These are phyloP conservation scores for Centropus bengalensis DNA, from an alignment of 2,113 vertebrate species.

Conservation along the genomic window DNA sequence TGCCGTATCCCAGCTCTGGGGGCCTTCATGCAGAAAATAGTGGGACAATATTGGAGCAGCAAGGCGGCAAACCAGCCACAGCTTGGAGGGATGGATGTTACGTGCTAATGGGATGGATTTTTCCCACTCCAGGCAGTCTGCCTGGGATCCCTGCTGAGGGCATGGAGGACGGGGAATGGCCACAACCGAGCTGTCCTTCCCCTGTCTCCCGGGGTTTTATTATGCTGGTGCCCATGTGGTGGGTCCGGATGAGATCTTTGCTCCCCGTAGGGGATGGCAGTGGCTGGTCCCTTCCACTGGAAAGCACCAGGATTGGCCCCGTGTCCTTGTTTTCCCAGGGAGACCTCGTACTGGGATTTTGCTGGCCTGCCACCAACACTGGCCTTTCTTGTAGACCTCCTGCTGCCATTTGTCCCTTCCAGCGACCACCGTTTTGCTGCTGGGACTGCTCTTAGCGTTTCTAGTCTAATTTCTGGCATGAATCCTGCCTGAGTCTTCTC, in stretches of 20 bases:
- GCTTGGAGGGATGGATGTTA: neutral
- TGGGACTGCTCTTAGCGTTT: rapidly evolving
- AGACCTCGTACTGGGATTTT: neutral
- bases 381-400: neutral
- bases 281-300: neutral
- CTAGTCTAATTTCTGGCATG: neutral
- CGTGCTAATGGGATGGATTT: neutral
- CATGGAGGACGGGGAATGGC: neutral
- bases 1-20: rapidly evolving
- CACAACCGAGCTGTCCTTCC: rapidly evolving
- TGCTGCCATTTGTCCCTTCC: neutral
- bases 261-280: neutral
- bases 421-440: neutral
- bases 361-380: neutral
- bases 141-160: neutral
- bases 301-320: neutral
- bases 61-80: neutral
- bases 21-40: neutral
- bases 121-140: neutral
- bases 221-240: neutral
- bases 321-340: neutral
- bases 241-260: neutral
- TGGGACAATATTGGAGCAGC: neutral
- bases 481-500: neutral
- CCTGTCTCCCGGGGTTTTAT: neutral